A percentile compares a stretch with the other conserved stretches of the same genome.
Conservation (phyloP, 2,113 vertebrate genomes). For the Hystrix cristata region DNA sequence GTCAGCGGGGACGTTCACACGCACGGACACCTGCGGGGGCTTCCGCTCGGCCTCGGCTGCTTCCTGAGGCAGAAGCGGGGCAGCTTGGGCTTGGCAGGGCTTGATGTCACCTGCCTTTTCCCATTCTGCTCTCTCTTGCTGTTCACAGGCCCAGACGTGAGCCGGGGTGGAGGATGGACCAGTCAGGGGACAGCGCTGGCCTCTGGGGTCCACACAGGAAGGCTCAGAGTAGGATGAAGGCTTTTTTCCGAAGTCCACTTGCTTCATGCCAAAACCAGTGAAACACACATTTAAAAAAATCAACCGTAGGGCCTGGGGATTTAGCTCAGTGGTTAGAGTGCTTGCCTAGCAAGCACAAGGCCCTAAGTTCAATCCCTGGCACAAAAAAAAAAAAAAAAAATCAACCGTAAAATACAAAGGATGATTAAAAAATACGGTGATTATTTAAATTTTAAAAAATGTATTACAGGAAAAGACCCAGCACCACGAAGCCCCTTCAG, state of each 20-base stretch:
- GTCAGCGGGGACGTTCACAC: not conserved
- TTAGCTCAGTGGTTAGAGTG: too few species aligned
- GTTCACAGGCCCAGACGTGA: not conserved
- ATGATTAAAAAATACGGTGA: not conserved
- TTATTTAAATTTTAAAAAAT: not conserved
- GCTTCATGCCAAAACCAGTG: not conserved
- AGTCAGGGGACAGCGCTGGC: not conserved
- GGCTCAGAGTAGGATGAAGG: slow-evolving; percentile 29
- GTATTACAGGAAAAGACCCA: not conserved
- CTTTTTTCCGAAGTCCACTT: not conserved
- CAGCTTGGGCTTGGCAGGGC: slow-evolving; percentile 6
- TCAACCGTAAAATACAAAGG: not conserved
- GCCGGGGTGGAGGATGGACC: not conserved
- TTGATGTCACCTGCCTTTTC: not conserved
- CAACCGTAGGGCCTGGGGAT: not conserved
- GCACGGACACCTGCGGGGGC: slow-evolving; percentile 7
- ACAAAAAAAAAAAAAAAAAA: not conserved
- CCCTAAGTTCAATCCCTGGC: too few species aligned
- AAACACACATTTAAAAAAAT: not conserved
- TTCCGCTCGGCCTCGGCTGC: slow-evolving; percentile 57
- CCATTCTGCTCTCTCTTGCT: not conserved
- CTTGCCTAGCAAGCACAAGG: too few species aligned
- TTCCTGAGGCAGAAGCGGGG: slow-evolving; percentile 52
- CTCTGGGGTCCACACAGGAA: slow-evolving; percentile 26
- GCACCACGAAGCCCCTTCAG: not conserved